Conservation (phyloP, 2,797 vertebrate genomes). For the Nyctalus aviator region DNA sequence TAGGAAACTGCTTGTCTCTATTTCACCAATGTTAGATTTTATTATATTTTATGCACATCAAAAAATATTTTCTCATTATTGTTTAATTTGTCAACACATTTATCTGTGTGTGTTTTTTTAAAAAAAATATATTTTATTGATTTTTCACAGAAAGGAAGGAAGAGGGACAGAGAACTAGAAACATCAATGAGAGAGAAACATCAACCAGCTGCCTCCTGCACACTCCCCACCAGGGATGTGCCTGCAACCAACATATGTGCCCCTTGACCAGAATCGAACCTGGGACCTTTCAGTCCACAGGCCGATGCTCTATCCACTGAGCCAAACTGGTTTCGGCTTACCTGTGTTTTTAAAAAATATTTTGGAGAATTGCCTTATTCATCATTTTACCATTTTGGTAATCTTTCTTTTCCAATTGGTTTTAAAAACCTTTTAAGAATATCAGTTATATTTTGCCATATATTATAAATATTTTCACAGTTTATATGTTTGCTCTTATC, state of each 20-base stretch:
- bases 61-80: neutral
- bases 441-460: neutral
- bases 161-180: no score
- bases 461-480: neutral
- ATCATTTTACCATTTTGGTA: neutral
- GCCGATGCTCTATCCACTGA: no score
- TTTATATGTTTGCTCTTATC: neutral
- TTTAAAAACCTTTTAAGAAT: neutral
- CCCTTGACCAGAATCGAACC: no score
- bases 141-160: no score
- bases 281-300: no score
- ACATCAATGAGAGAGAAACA: no score
- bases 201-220: no score
- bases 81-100: neutral
- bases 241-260: no score
- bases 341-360: neutral
- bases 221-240: no score
- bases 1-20: neutral
- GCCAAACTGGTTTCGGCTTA: no score
- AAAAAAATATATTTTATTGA: neutral
- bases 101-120: neutral
- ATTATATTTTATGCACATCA: constrained; percentile 3
- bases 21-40: neutral
- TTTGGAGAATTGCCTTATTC: neutral
- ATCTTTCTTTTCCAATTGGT: neutral